Base-by-base conservation (phyloP, 1,140 invertebrate genomes). In the Holcopasites calliopsidis region DNA sequence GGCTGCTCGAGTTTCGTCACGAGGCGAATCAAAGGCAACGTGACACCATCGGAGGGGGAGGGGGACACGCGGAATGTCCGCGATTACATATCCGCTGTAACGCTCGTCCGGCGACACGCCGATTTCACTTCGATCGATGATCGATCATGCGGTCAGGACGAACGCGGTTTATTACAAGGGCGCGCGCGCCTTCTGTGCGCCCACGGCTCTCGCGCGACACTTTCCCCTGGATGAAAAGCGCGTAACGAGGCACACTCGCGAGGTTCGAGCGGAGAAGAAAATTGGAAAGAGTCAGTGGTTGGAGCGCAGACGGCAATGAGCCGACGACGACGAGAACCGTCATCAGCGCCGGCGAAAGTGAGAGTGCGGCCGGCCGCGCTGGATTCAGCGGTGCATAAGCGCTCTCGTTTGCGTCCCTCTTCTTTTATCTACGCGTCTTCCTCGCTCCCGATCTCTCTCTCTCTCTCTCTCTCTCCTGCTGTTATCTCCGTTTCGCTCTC, bases 331-430 rank as follows among this genome's bases (percentile, higher is more conserved):
- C 80, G 82, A 80, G 86, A 84, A 87, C 84, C 84, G 86, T 88
- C 86, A 88, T 87, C 89, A 86, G 80, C 77, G 86, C 86, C 87
- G 82, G 84, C 89, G 88, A 91, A 91, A 90, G 89, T 89, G 89
- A 90, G 89, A 90, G 89, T 90, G 87, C 85, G 64, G 68, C 77
- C 77, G 73, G 65, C 58, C 74, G 54, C 66, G 73, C 54, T 42
- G 62, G 50, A 83, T 83, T 82, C 78, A 75, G 76, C 77, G 76
- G 79, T 84, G 84, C 80, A 82, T 65, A 72, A 78, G 77, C 70
- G 52, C 77, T 57, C 54, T 76, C 64, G 68, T 58, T 64, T 72
- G 66, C 75, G 66, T 75, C 44, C 16, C 81, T 77, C 69, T 82
- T 61, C 68, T 71, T 23, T 58, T 47, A 28, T 75, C 71, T 66